Percentiles rank a stretch among this genome's conserved stretches.
Conservation (phyloP, 2,888 invertebrate genomes). For the Chymomyza amoena region DNA sequence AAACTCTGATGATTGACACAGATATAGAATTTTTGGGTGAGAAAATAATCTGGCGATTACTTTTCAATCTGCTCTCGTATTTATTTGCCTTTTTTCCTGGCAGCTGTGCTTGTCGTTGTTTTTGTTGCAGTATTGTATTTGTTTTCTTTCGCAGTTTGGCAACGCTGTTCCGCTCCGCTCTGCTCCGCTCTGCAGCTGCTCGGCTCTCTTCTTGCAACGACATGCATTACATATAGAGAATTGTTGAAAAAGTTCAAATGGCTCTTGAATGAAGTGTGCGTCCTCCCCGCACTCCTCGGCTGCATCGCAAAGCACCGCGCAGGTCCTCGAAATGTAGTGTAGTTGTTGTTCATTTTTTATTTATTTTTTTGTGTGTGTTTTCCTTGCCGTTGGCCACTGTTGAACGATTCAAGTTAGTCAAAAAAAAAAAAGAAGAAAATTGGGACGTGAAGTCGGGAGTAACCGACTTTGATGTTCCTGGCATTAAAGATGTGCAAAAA, state of each 20-base stretch:
- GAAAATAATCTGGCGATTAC: no score
- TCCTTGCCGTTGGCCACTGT: background rate
- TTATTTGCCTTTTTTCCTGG: background rate
- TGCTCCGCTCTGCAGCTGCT: constrained; percentile 5
- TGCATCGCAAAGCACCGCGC: background rate
- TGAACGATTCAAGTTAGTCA: constrained; percentile 4
- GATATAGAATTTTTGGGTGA: no score
- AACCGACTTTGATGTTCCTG: no score
- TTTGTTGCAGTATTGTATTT: constrained; percentile 10
- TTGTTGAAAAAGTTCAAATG: constrained; percentile 28
- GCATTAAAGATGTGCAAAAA: no score
- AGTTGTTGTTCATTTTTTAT: background rate
- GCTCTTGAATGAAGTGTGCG: constrained; percentile 38
- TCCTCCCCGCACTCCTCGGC: constrained; percentile 1
- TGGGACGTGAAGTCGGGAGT: no score
- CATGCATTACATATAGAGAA: background rate
- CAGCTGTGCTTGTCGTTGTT: constrained; percentile 16
- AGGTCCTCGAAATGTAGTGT: background rate
- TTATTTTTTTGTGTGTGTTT: no score
- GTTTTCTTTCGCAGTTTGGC: background rate
- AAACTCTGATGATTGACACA: no score
- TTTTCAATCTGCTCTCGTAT: background rate
- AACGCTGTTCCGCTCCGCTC: background rate
- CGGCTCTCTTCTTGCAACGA: constrained; percentile 11
- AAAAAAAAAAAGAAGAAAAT: constrained; percentile 13